Percentiles rank a stretch among this genome's conserved stretches.
Evolutionary conservation across 1,140 invertebrate genomes (phyloP).

Genomic region (Cyclargus thomasi): DNA sequence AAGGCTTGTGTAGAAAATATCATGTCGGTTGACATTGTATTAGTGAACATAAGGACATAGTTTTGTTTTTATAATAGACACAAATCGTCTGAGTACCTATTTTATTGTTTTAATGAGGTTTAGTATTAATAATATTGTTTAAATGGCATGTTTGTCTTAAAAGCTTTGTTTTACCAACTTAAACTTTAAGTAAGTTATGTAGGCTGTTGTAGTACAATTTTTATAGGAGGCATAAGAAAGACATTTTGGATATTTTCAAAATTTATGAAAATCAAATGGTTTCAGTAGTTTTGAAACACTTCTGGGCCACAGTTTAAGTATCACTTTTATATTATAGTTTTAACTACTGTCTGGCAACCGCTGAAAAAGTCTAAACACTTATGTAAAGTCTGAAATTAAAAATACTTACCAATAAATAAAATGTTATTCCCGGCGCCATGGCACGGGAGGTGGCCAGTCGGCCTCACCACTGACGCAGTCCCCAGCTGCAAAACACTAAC

Average conservation of each 20-base stretch:
- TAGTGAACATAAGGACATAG: constrained; percentile 3
- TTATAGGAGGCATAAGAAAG: not conserved
- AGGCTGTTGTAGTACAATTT: too few species aligned
- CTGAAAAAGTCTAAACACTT: not conserved
- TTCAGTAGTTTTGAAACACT: not conserved
- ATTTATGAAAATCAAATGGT: too few species aligned
- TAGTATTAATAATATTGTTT: too few species aligned
- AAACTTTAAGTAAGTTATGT: not conserved
- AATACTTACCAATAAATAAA: constrained; percentile 60
- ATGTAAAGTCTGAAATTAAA: not conserved
- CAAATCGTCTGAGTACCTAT: not conserved
- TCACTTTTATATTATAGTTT: not conserved
- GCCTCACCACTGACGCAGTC: constrained; percentile 33
- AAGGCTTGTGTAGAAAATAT: constrained; percentile 20
- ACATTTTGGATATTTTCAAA: not conserved
- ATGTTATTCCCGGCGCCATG: constrained; percentile 61
- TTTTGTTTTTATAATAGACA: not conserved
- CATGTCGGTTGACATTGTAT: constrained; percentile 3
- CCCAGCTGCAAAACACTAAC: constrained; percentile 45
- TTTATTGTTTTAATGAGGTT: not conserved
- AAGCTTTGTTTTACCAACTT: too few species aligned
- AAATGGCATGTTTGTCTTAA: too few species aligned
- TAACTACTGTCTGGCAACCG: not conserved
- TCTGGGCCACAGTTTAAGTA: not conserved
- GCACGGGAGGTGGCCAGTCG: constrained; percentile 49